Percentiles rank a stretch among this genome's conserved stretches.
phyloP scores from a whole-genome alignment of 2,797 vertebrate species.

The Cynodonichthys magdalenae region DNA sequence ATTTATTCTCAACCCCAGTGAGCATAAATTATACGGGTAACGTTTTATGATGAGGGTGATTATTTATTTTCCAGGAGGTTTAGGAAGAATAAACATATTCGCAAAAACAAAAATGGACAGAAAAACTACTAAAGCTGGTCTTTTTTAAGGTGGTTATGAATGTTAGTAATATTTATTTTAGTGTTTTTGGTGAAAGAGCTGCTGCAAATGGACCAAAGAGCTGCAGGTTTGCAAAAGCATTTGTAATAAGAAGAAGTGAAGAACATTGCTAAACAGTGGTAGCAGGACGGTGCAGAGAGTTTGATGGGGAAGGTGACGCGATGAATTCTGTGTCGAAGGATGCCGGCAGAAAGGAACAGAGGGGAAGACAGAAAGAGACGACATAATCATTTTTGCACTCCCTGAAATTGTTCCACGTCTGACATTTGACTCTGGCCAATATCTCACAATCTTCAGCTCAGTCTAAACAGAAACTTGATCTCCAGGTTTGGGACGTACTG shows the following conservation, averaged over 20 bases:
- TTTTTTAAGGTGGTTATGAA: too few species aligned
- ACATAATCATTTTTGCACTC: constrained; percentile 64
- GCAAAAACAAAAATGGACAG: too few species aligned
- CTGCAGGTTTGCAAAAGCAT: constrained; percentile 10
- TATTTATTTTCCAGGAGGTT: constrained; percentile 66
- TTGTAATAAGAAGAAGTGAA: constrained; percentile 59
- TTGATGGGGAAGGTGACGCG: constrained; percentile 44
- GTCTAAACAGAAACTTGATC: constrained; percentile 43
- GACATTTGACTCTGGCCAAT: constrained; percentile 45
- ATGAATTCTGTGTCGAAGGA: constrained; percentile 50
- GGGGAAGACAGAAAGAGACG: constrained; percentile 49
- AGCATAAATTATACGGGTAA: constrained; percentile 66
- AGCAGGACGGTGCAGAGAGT: constrained; percentile 34
- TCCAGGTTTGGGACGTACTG: constrained; percentile 3
- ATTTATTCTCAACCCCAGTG: constrained; percentile 33
- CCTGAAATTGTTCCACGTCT: constrained; percentile 34
- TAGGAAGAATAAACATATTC: constrained; percentile 34
- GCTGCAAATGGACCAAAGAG: too few species aligned
- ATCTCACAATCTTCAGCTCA: constrained; percentile 28
- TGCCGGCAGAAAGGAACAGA: constrained; percentile 18
- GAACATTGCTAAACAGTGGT: constrained; percentile 55
- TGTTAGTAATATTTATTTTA: too few species aligned
- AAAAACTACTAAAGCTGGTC: background rate
- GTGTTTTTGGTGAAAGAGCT: too few species aligned
- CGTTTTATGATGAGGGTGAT: constrained; percentile 65